Percentiles rank a stretch among this genome's conserved stretches.
Conservation (phyloP, 2,797 vertebrate species). For the Emydoidea blandingii region DNA sequence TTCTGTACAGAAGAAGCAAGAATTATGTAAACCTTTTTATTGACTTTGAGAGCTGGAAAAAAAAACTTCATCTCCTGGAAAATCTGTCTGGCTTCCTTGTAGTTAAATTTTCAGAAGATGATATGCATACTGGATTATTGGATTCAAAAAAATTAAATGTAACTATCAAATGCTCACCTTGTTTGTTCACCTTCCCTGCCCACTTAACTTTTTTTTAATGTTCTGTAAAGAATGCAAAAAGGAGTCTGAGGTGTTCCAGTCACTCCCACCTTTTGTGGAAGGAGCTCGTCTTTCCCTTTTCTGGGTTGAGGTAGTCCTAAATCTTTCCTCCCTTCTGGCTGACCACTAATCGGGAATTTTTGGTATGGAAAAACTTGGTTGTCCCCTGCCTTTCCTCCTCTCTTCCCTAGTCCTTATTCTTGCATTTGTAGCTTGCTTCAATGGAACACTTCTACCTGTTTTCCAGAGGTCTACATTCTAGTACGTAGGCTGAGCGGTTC, state of each 20-base stretch:
- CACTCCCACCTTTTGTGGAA: conserved; percentile 73
- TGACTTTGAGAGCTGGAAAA: conserved; percentile 74
- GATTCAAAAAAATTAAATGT: conserved; percentile 77
- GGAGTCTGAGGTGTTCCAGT: conserved; percentile 57
- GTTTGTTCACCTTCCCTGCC: conserved; percentile 62
- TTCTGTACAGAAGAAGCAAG: conserved; percentile 81
- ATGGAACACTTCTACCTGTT: conserved; percentile 78
- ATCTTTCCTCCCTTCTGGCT: conserved; percentile 57
- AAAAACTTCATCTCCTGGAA: conserved; percentile 77
- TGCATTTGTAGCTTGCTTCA: conserved; percentile 84
- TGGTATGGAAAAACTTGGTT: conserved; percentile 76
- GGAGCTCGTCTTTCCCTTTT: conserved; percentile 61
- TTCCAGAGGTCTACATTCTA: conserved; percentile 80
- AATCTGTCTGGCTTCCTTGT: conserved; percentile 76
- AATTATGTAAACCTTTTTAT: conserved; percentile 75
- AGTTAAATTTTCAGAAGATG: conserved; percentile 74
- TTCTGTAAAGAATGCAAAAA: conserved; percentile 51
- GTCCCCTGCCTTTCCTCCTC: conserved; percentile 74
- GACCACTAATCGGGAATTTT: conserved; percentile 75
- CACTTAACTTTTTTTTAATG: conserved; percentile 65
- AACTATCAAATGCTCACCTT: conserved; percentile 72
- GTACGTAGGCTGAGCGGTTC: conserved; percentile 83
- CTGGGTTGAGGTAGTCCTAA: conserved; percentile 71
- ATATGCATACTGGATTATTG: conserved; percentile 81
- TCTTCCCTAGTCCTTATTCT: conserved; percentile 76